Base-by-base conservation (phyloP, 2,113 vertebrate species). In the Typhlomys cinereus region DNA sequence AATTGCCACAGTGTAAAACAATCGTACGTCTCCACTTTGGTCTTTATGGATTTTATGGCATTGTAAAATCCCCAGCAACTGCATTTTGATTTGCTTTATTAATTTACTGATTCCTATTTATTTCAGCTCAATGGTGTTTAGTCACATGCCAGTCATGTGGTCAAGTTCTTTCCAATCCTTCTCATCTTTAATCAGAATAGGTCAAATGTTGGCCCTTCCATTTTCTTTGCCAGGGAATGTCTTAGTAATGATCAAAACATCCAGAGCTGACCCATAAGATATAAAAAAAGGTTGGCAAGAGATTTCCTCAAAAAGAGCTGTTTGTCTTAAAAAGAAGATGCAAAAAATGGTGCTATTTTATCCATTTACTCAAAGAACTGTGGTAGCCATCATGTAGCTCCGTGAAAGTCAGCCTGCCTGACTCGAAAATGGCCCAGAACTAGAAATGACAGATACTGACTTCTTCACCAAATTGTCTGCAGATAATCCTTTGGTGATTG, bases 41-140 rank as follows among this genome's bases (percentile, higher is more conserved):
- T 29, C 84, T 88, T 92, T 52, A 81, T 34, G 21, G 20, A 88
- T 93, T 66, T 70, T 80, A n/a, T 74, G 67, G 81, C 31, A 95
- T 34, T 36, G 15, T 29, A 69, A 69, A 93, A 74, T 13, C 78
- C 9, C 2, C 39, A 64, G 20, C 29, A 93, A 70, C 2, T 92
- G 1, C n/a, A 71, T 67, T 93, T 92, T 91, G 13, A 89, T 69
- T 50, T 81, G 59, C 36, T 89, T 93, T 70, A 44, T 67, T 34
- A 76, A 57, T 57, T 20, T 20, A 62, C 15, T 44, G 0, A 61
- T 85, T 80, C 34, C 46, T 86, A 62, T 12, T 80, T 78, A n/a
- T 93, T 85, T 85, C n/a, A 48, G 25, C 9, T 7, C 31, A 54
- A 6, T n/a, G 21, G 14, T 27, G 12, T 88, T 78, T 13, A 82